Evolutionary conservation across 2,888 invertebrate species (phyloP).

Genomic region (Drosophila flavopinicola): DNA sequence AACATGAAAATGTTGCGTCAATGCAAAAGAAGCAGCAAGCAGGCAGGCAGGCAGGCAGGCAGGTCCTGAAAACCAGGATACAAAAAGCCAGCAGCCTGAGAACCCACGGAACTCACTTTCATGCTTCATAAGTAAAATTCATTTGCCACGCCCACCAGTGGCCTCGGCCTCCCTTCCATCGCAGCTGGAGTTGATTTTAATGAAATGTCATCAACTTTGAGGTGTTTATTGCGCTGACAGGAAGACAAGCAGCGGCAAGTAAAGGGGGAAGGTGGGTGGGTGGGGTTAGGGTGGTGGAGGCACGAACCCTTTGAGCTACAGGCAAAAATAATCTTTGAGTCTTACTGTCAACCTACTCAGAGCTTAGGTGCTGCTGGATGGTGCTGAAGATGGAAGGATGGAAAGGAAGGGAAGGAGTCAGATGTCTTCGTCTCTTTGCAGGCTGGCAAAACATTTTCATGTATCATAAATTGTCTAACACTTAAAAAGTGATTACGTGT

Average conservation of each 20-base stretch:
- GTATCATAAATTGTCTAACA: slow-evolving; percentile 80
- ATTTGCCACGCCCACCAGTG: slow-evolving; percentile 66
- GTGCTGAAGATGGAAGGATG: not conserved
- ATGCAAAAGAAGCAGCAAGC: slow-evolving; percentile 37
- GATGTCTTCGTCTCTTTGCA: slow-evolving; percentile 39
- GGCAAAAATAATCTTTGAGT: slow-evolving; percentile 70
- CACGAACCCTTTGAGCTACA: slow-evolving; percentile 69
- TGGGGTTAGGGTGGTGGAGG: no score
- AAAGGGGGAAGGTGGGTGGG: not conserved
- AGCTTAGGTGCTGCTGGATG: not conserved
- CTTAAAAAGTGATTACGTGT: slow-evolving; percentile 81
- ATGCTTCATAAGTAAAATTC: slow-evolving; percentile 79
- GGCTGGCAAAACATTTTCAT: slow-evolving; percentile 67
- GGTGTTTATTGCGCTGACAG: slow-evolving; percentile 81
- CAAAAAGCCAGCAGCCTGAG: slow-evolving; percentile 19
- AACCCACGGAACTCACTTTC: slow-evolving; percentile 69
- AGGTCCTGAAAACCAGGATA: slow-evolving; percentile 4
- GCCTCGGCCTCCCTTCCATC: not conserved
- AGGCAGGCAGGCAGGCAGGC: slow-evolving; percentile 4
- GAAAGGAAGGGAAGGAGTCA: no score
- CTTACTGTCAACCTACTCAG: slow-evolving; percentile 51
- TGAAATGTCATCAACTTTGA: slow-evolving; percentile 82
- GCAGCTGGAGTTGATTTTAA: slow-evolving; percentile 81
- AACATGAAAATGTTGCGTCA: slow-evolving; percentile 66
- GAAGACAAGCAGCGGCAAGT: slow-evolving; percentile 39